Conservation (phyloP, 30 jellyfish, hydroid and myxozoan genomes). For the Haliclystus octoradiatus region DNA sequence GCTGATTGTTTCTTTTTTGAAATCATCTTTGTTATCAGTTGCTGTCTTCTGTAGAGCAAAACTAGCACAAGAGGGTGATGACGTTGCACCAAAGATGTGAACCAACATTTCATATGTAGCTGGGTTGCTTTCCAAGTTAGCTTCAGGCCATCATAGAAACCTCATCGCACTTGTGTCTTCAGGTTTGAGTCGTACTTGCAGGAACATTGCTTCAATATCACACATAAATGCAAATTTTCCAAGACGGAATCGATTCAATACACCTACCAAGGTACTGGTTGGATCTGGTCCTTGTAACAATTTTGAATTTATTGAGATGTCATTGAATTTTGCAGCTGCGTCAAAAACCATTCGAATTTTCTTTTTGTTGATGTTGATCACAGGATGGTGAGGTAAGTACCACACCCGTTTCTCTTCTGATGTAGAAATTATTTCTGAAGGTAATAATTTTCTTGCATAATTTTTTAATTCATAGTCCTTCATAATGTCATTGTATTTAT, state of each 20-base stretch:
- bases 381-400: not conserved
- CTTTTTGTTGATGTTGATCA: not conserved
- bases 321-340: not conserved
- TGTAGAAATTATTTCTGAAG: not conserved
- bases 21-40: constrained; percentile 2
- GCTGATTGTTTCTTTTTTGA: constrained; percentile 2
- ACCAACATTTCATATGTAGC: constrained; percentile 31
- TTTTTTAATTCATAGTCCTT: not conserved
- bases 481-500: not conserved
- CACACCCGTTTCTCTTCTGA: not conserved
- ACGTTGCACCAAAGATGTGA: constrained; percentile 50
- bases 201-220: not conserved
- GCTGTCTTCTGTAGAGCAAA: constrained; percentile 48
- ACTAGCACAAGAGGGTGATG: constrained; percentile 53
- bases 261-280: not conserved
- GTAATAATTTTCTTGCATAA: not conserved
- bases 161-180: not conserved
- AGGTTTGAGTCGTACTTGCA: not conserved
- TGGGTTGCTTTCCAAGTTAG: constrained; percentile 20
- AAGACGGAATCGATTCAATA: not conserved
- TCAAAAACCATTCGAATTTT: not conserved
- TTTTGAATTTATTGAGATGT: no score
- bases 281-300: not conserved
- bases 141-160: constrained; percentile 38
- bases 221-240: not conserved